Conservation (phyloP, 2,113 vertebrate genomes). For the Leptobrachium leishanense region DNA sequence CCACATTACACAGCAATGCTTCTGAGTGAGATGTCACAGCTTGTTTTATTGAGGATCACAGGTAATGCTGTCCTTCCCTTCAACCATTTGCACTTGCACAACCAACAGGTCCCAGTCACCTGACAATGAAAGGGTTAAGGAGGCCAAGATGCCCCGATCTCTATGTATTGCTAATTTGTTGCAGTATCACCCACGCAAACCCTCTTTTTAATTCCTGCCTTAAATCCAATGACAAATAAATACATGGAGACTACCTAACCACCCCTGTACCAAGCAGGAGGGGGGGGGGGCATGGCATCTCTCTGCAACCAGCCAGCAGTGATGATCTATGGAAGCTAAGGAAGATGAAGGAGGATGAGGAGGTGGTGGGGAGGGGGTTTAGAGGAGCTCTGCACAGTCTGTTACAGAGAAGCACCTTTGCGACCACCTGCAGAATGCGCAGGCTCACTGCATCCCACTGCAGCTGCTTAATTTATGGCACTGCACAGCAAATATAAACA, state of each 20-base stretch:
- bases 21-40: too few species aligned
- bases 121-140: too few species aligned
- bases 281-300: background rate
- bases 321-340: slow-evolving; percentile 12
- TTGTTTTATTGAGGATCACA: too few species aligned
- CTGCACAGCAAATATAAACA: slow-evolving; percentile 69
- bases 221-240: background rate
- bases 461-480: slow-evolving; percentile 74
- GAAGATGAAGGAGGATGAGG: slow-evolving; percentile 30
- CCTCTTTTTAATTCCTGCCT: background rate
- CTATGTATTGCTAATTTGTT: background rate
- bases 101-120: too few species aligned
- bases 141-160: background rate
- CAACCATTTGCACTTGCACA: too few species aligned
- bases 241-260: background rate
- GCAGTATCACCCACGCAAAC: background rate
- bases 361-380: background rate
- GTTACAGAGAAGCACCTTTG: slow-evolving; percentile 65
- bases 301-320: slow-evolving; percentile 27
- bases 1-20: too few species aligned
- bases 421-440: slow-evolving; percentile 92
- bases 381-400: slow-evolving; percentile 43
- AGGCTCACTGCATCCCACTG: slow-evolving; percentile 76
- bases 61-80: too few species aligned
- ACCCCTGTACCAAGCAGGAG: background rate